Evolutionary conservation across 2,888 invertebrate species (phyloP).

Genomic region (Pristionchus exspectatus): DNA sequence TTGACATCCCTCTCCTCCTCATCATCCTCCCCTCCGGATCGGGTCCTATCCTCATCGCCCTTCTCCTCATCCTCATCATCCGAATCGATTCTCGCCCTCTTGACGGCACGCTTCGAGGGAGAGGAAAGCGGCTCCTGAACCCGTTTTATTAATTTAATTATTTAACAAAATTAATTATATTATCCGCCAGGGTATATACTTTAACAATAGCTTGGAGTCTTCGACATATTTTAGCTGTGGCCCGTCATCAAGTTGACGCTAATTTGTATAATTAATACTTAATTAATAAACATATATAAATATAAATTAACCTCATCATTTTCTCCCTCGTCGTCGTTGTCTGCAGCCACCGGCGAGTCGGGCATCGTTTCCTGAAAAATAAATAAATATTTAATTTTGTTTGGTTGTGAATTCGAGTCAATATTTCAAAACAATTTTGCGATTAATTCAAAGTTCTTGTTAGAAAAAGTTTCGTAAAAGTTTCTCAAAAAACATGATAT

Average conservation of each 20-base stretch:
- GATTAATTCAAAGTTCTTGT: no score
- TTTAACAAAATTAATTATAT: no score
- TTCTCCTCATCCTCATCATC: slow-evolving; percentile 59
- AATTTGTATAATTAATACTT: no score
- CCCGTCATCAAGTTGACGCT: no score
- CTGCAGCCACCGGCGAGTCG: not conserved
- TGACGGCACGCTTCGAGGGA: slow-evolving; percentile 27
- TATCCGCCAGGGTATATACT: no score
- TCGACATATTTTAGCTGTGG: no score
- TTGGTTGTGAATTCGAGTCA: no score
- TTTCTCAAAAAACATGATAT: no score
- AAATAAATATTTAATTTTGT: not conserved
- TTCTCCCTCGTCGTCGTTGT: not conserved
- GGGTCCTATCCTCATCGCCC: slow-evolving; percentile 23
- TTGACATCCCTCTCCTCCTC: not conserved
- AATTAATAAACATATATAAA: no score
- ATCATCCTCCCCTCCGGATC: not conserved
- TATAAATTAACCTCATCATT: not conserved
- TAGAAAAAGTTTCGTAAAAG: no score
- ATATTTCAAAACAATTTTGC: no score
- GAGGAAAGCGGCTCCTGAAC: not conserved
- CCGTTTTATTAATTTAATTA: not conserved
- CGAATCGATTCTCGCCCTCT: slow-evolving; percentile 58
- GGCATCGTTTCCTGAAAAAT: not conserved
- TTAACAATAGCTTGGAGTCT: no score